phyloP scores from a whole-genome alignment of 2,888 invertebrate species.

The Trachelus tabidus region DNA sequence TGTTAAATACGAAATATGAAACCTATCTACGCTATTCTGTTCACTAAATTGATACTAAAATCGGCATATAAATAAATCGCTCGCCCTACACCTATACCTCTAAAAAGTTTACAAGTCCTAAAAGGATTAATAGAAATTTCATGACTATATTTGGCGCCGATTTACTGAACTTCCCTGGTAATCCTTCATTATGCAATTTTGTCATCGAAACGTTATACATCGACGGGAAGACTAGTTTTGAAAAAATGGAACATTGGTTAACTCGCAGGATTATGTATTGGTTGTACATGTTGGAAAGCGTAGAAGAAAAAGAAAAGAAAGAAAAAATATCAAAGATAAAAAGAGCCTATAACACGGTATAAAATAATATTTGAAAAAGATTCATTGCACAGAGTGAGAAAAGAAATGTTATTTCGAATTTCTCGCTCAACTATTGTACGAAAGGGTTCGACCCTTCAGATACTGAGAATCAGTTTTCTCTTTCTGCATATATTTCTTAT shows the following conservation, averaged over 20 bases:
- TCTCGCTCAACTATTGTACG: not conserved
- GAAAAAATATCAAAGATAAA: too few species aligned
- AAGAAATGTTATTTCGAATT: not conserved
- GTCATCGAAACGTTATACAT: conserved; percentile 9
- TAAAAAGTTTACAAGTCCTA: conserved; percentile 19
- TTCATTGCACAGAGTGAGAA: not conserved
- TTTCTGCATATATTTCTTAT: not conserved
- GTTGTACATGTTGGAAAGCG: too few species aligned
- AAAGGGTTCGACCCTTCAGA: too few species aligned
- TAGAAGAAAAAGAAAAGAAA: too few species aligned
- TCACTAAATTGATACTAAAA: conserved; percentile 34
- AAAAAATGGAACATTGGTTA: not conserved
- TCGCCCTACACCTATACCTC: conserved; percentile 11
- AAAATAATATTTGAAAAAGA: not conserved
- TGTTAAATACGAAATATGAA: conserved; percentile 57
- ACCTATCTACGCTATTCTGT: conserved; percentile 41
- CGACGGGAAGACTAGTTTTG: conserved; percentile 4
- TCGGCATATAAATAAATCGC: conserved; percentile 43
- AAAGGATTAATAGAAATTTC: conserved; percentile 35
- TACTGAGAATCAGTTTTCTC: too few species aligned
- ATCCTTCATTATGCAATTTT: conserved; percentile 3
- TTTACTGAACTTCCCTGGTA: conserved; percentile 27
- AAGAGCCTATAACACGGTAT: too few species aligned
- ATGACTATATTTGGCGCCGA: conserved; percentile 6
- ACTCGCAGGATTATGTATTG: not conserved